A percentile compares a stretch with the other conserved stretches of the same genome.
phyloP scores from a whole-genome alignment of 1,140 invertebrate genomes.

The Drosophila jambulina region DNA sequence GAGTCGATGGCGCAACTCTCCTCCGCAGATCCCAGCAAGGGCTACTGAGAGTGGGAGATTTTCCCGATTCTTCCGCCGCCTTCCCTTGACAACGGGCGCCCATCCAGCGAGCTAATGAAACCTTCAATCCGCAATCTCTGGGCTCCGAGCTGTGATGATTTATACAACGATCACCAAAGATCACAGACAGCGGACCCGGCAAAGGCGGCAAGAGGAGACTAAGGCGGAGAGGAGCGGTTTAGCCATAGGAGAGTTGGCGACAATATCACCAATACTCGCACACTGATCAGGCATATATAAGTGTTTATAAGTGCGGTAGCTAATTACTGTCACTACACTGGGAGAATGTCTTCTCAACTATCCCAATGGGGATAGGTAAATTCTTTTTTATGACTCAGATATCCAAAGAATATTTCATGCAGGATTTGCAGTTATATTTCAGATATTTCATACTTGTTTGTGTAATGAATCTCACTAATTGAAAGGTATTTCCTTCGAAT shows the following conservation, averaged over 20 bases:
- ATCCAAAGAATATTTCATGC: background rate
- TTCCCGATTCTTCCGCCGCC: background rate
- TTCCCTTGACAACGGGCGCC: slow-evolving; percentile 42
- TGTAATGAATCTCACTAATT: background rate
- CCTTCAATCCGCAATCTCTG: slow-evolving; percentile 39
- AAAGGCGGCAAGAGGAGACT: background rate
- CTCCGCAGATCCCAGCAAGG: slow-evolving; percentile 4
- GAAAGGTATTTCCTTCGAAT: background rate
- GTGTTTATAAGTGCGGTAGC: slow-evolving; percentile 14
- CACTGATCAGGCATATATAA: slow-evolving; percentile 19
- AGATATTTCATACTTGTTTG: background rate
- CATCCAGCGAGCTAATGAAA: slow-evolving; percentile 8
- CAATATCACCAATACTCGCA: slow-evolving; percentile 38
- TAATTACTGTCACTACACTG: slow-evolving; percentile 39
- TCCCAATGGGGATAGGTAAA: background rate
- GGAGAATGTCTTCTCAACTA: background rate
- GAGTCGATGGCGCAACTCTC: slow-evolving; percentile 8
- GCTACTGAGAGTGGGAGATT: slow-evolving; percentile 2
- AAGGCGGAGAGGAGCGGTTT: background rate
- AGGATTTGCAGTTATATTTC: background rate
- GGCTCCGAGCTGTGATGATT: slow-evolving; percentile 52
- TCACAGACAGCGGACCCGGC: slow-evolving; percentile 31
- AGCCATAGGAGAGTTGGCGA: slow-evolving; percentile 25
- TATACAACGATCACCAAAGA: slow-evolving; percentile 56
- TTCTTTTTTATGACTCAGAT: background rate